These are phyloP conservation scores for Acrossocheilus wenchowensis DNA, from an alignment of 2,797 vertebrate genomes.

Conservation along the genomic window DNA sequence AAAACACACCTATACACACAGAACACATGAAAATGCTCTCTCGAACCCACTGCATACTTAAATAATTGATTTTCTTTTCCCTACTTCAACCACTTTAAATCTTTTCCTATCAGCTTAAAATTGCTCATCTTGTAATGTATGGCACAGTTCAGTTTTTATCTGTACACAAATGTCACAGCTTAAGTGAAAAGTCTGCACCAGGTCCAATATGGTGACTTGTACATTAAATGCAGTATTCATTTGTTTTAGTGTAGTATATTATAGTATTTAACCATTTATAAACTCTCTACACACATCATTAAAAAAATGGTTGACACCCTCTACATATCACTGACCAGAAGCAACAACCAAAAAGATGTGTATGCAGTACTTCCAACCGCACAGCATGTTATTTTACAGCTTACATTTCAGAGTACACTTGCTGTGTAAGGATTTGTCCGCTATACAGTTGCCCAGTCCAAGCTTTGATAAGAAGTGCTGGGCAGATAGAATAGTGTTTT, in stretches of 20 bases:
- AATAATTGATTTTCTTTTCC: background rate
- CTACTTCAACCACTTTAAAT: background rate
- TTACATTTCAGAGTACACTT: background rate
- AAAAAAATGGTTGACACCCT: background rate
- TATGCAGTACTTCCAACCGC: background rate
- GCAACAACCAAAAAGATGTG: background rate
- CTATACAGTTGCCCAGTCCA: background rate
- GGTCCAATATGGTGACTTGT: background rate
- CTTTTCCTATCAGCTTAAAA: background rate
- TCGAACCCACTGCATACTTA: constrained; percentile 3
- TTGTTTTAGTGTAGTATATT: background rate
- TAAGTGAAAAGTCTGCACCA: background rate
- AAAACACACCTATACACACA: constrained; percentile 27
- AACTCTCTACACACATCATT: background rate
- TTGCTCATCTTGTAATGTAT: background rate
- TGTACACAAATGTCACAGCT: background rate
- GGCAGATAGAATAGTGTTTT: constrained; percentile 20
- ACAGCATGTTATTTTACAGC: background rate
- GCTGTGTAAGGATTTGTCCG: background rate
- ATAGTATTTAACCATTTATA: background rate
- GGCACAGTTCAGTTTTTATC: background rate
- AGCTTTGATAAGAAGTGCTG: constrained; percentile 26
- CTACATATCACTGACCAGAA: background rate
- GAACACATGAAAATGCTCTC: constrained; percentile 27
- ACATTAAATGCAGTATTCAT: background rate